A percentile compares a stretch with the other conserved stretches of the same genome.
phyloP scores from a whole-genome alignment of 2,113 vertebrate species.

The Odontesthes bonariensis region DNA sequence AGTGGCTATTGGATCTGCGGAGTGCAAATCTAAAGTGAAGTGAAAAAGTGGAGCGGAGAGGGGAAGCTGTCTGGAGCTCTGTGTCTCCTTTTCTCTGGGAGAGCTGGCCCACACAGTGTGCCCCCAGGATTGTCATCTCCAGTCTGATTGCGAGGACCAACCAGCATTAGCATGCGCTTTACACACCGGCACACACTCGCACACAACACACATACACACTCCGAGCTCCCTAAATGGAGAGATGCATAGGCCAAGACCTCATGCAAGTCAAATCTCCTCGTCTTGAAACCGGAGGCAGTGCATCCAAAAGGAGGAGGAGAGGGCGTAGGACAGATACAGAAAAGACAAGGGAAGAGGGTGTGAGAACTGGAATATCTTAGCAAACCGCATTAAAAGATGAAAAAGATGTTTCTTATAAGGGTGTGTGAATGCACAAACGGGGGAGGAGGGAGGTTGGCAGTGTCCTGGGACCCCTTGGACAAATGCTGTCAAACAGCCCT shows the following conservation, averaged over 20 bases:
- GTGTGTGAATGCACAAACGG: conserved; percentile 11
- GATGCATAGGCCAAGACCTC: conserved; percentile 72
- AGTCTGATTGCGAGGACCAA: conserved; percentile 73
- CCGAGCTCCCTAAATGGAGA: conserved; percentile 66
- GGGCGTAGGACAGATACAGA: conserved; percentile 27
- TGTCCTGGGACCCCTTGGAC: conserved; percentile 52
- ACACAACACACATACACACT: conserved; percentile 49
- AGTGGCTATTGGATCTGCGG: conserved; percentile 59
- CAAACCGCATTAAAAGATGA: conserved; percentile 28
- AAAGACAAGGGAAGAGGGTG: conserved; percentile 31
- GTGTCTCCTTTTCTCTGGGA: conserved; percentile 41
- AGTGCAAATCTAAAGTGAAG: conserved; percentile 36
- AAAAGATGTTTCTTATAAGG: conserved; percentile 23
- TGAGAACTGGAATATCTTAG: conserved; percentile 59
- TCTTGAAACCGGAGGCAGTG: conserved; percentile 55
- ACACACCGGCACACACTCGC: conserved; percentile 62
- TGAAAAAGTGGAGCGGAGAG: conserved; percentile 49
- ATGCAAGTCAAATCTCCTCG: conserved; percentile 71
- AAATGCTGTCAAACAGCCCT: conserved; percentile 66
- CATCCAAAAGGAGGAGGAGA: conserved; percentile 25
- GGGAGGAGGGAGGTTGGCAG: conserved; percentile 17
- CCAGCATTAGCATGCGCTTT: conserved; percentile 71
- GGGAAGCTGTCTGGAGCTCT: conserved; percentile 36
- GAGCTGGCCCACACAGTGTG: conserved; percentile 66
- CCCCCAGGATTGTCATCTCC: conserved; percentile 77